Evolutionary conservation across 2,888 invertebrate genomes (phyloP), one percentile per base, ranked within the genome.

Genomic region (Eumacrocentrus americanus): DNA sequence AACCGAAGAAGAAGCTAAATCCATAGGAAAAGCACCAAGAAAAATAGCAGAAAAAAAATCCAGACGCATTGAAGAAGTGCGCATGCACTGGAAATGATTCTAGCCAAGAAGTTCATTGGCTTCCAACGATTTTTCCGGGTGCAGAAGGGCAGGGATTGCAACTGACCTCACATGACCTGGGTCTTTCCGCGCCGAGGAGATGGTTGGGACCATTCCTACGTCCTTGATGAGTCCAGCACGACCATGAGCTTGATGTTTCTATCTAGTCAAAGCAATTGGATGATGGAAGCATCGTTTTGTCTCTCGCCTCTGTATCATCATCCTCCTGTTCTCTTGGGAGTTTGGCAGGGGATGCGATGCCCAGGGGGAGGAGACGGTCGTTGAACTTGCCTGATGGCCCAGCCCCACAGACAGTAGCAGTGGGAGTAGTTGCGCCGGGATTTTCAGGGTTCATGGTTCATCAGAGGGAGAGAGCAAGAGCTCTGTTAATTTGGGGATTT

Each of bases 291-390:
- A n/a, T n/a, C n/a, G n/a, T n/a, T n/a, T n/a, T n/a, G n/a, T n/a
- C n/a, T n/a, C n/a, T n/a, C n/a, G n/a, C n/a, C n/a, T n/a, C n/a
- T n/a, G n/a, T n/a, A n/a, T n/a, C n/a, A n/a, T n/a, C n/a, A n/a
- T n/a, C n/a, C n/a, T n/a, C n/a, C n/a, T 22, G 51, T 14, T 29
- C 14, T 20, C 18, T 23, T 11, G 14, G 50, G 40, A 12, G 46
- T 5, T 47, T 25, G 29, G 38, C 12, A 46, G 51, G 37, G 51
- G 66, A 62, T 53, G 62, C 60, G 56, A 58, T 62, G 60, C 47
- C 60, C 37, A 38, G 61, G 56, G 14, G 58, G 64, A 63, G 56
- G 63, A 62, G 67, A 63, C 64, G 67, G 67, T 67, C 67, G 61
- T 67, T 67, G 67, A 67, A 67, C 67, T 60, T 67, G 34, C 9